phyloP scores from a whole-genome alignment of 2,113 vertebrate genomes.

The Pollachius pollachius region DNA sequence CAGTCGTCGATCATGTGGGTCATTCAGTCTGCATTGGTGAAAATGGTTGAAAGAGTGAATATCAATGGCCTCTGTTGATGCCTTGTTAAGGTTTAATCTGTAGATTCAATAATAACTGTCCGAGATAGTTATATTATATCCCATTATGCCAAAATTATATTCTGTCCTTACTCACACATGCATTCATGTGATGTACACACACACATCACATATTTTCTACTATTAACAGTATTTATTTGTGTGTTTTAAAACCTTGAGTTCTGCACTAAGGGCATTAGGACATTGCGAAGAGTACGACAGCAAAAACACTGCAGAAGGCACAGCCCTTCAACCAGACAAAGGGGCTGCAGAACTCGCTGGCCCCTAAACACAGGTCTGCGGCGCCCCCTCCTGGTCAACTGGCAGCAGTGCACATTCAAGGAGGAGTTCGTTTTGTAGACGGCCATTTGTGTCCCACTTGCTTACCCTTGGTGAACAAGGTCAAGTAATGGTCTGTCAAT shows the following conservation, averaged over 20 bases:
- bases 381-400: constrained; percentile 58
- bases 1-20: too few relatives aligned
- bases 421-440: constrained; percentile 11
- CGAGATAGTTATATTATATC: too few relatives aligned
- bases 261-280: neutral
- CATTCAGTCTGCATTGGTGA: too few relatives aligned
- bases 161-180: too few relatives aligned
- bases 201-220: too few relatives aligned
- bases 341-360: neutral
- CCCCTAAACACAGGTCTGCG: neutral
- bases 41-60: too few relatives aligned
- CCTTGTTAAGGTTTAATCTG: too few relatives aligned
- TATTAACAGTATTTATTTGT: too few relatives aligned
- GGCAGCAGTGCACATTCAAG: constrained; percentile 9
- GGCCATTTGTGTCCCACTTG: neutral
- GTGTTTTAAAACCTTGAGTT: neutral
- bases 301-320: neutral
- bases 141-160: too few relatives aligned
- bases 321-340: neutral
- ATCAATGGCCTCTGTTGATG: too few relatives aligned
- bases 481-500: neutral
- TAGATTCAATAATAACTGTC: too few relatives aligned
- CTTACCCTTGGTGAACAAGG: neutral
- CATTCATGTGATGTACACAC: too few relatives aligned
- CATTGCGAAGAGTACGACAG: neutral